Conservation (phyloP, 1,140 invertebrate species). For the Propsilocerus akamusi region DNA sequence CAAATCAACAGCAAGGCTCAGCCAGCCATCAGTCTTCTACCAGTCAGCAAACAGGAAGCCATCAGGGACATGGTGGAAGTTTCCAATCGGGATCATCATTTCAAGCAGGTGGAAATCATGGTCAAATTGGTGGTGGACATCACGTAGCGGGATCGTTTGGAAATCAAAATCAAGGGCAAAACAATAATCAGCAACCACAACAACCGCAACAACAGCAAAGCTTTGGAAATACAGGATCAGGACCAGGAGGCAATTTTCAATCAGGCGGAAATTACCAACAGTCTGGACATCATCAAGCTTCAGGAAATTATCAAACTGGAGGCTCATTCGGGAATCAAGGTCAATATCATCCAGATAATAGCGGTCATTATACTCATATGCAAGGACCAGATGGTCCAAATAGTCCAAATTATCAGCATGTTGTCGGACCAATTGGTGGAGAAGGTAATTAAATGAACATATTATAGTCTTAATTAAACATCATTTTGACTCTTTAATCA, state of each 20-base stretch:
- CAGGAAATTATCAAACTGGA: too few species aligned
- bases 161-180: neutral
- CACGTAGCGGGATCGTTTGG: neutral
- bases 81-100: too few species aligned
- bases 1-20: neutral
- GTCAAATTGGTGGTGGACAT: neutral
- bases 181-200: neutral
- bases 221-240: neutral
- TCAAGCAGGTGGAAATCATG: too few species aligned
- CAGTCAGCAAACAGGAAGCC: neutral
- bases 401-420: too few species aligned
- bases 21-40: neutral
- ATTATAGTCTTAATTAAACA: too few species aligned
- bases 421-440: too few species aligned
- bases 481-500: constrained; percentile 4
- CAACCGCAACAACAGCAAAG: neutral
- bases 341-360: neutral
- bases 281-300: too few species aligned
- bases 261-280: too few species aligned
- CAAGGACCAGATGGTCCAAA: constrained; percentile 7
- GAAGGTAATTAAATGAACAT: too few species aligned
- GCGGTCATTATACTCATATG: constrained; percentile 1
- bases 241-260: too few species aligned
- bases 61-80: neutral
- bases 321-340: too few species aligned